A percentile compares a stretch with the other conserved stretches of the same genome.
Conservation (phyloP, 1,140 invertebrate species). For the Patella vulgata region DNA sequence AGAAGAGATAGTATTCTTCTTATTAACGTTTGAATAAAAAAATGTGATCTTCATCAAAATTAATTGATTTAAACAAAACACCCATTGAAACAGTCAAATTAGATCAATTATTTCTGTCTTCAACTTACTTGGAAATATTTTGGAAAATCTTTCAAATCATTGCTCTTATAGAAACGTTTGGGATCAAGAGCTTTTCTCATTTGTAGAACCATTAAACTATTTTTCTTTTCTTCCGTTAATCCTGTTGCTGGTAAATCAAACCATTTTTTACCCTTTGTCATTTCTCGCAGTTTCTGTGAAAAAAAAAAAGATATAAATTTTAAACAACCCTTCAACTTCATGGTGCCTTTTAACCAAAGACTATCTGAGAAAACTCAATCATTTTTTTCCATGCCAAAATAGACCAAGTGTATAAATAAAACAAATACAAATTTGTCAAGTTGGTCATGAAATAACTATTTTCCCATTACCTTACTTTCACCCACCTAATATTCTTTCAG, state of each 20-base stretch:
- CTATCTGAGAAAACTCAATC: neutral
- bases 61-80: too few relatives aligned
- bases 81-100: too few relatives aligned
- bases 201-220: conserved; percentile 86
- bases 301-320: conserved; percentile 37
- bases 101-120: too few relatives aligned
- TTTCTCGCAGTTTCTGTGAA: conserved; percentile 70
- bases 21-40: too few relatives aligned
- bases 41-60: too few relatives aligned
- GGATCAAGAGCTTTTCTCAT: conserved; percentile 93
- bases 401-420: too few relatives aligned
- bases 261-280: conserved; percentile 88
- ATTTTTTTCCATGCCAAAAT: too few relatives aligned
- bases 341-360: neutral
- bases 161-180: conserved; percentile 94
- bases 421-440: too few relatives aligned
- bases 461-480: too few relatives aligned
- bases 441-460: too few relatives aligned
- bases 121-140: conserved; percentile 94
- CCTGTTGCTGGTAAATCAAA: conserved; percentile 87
- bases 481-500: too few relatives aligned
- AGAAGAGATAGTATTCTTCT: too few relatives aligned
- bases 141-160: conserved; percentile 84
- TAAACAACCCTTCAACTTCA: neutral
- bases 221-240: conserved; percentile 85